Evolutionary conservation across 2,797 vertebrate genomes (phyloP).

Genomic region (Trichosurus vulpecula): DNA sequence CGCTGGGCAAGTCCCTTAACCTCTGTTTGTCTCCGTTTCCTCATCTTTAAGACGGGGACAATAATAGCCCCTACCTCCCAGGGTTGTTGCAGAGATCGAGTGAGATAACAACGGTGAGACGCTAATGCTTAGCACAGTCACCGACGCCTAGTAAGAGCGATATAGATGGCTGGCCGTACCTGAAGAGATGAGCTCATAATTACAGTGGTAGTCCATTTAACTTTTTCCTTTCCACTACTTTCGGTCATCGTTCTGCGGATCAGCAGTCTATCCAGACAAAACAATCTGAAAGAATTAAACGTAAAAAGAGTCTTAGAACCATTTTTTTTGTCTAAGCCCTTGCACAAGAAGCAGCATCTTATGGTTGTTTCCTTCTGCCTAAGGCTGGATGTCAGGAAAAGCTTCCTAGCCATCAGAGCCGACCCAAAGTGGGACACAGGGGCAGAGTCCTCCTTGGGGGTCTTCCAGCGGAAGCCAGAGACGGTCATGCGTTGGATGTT

Average conservation of each 20-base stretch:
- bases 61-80: neutral
- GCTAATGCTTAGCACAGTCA: neutral
- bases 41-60: conserved; percentile 51
- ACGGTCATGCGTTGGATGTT: neutral
- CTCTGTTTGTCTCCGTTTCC: neutral
- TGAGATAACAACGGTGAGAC: conserved; percentile 30
- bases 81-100: conserved; percentile 4
- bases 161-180: conserved; percentile 83
- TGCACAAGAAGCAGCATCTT: neutral
- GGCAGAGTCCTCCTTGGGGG: no score
- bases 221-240: conserved; percentile 67
- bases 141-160: neutral
- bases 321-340: neutral
- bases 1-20: neutral
- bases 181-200: conserved; percentile 91
- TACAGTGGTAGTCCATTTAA: conserved; percentile 90
- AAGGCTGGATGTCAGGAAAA: neutral
- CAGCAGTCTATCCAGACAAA: neutral
- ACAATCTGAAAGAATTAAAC: conserved; percentile 59
- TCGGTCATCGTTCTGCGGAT: conserved; percentile 75
- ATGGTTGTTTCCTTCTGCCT: neutral
- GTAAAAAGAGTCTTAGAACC: conserved; percentile 34
- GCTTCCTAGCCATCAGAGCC: neutral
- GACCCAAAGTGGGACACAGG: no score
- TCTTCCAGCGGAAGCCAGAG: neutral